Percentiles rank a stretch among this genome's conserved stretches.
These are phyloP conservation scores for Orchesella flavescens DNA, from an alignment of 2,888 invertebrate species.

Conservation along the genomic window DNA sequence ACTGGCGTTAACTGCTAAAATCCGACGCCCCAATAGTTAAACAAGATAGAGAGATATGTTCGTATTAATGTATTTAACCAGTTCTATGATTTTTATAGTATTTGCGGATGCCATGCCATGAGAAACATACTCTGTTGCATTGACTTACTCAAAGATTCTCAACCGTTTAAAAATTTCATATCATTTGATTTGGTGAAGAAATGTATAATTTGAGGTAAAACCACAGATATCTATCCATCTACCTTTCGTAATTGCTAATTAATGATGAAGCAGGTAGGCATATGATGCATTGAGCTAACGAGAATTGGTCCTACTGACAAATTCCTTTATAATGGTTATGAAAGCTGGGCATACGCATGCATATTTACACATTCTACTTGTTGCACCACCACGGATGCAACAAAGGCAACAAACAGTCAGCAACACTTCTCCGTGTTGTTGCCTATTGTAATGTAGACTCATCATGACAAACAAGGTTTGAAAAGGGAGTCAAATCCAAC, in stretches of 20 bases:
- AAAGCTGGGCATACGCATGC: neutral
- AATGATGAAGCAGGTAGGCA: neutral
- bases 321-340: neutral
- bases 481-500: conserved; percentile 54
- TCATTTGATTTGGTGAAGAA: too few relatives aligned
- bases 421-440: conserved; percentile 50
- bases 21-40: too few relatives aligned
- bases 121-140: too few relatives aligned
- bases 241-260: neutral
- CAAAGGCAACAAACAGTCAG: conserved; percentile 33
- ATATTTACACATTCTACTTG: conserved; percentile 29
- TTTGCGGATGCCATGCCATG: too few relatives aligned
- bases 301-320: conserved; percentile 16
- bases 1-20: too few relatives aligned
- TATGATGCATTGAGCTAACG: conserved; percentile 4
- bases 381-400: conserved; percentile 45
- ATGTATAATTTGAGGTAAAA: too few relatives aligned
- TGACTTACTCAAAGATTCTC: too few relatives aligned
- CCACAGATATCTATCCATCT: too few relatives aligned
- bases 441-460: conserved; percentile 41
- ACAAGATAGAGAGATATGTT: too few relatives aligned
- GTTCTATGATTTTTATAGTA: too few relatives aligned
- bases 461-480: conserved; percentile 50
- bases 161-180: too few relatives aligned
- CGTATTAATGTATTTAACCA: too few relatives aligned